These are phyloP conservation scores for Eurystomus glaucurus DNA, from an alignment of 2,797 vertebrate species.

Conservation along the genomic window DNA sequence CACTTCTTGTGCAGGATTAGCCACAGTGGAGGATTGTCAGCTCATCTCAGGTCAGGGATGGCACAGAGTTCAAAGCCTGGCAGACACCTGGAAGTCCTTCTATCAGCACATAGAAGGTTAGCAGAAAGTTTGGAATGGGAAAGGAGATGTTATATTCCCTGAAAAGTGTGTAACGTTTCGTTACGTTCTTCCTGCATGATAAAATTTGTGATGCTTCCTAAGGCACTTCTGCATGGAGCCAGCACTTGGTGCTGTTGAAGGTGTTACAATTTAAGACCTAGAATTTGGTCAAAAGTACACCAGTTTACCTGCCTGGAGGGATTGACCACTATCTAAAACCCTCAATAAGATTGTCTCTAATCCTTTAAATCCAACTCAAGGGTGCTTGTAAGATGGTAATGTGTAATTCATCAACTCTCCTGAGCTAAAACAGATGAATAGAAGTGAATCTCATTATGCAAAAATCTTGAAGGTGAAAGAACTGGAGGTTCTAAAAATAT, in stretches of 20 bases:
- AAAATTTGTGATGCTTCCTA: not conserved
- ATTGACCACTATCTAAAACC: not conserved
- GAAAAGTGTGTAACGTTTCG: not conserved
- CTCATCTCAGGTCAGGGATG: not conserved
- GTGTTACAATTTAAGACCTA: not conserved
- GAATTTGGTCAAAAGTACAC: not conserved
- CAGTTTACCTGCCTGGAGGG: not conserved
- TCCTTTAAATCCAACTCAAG: not conserved
- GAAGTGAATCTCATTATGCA: slow-evolving; percentile 28
- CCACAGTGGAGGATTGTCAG: not conserved
- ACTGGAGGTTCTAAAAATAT: slow-evolving; percentile 46
- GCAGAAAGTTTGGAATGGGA: not conserved
- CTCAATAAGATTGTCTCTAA: not conserved
- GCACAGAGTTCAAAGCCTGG: not conserved
- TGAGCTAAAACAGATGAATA: not conserved
- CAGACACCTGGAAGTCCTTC: not conserved
- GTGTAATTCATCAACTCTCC: not conserved
- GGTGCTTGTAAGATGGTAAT: not conserved
- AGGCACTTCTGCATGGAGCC: not conserved
- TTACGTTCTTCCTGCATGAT: not conserved
- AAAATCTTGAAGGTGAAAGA: slow-evolving; percentile 50
- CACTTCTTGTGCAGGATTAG: not conserved
- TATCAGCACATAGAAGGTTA: not conserved
- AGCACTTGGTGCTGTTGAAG: not conserved
- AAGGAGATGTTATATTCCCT: not conserved